phyloP scores from a whole-genome alignment of 37 sponge, comb jelly and placozoan species.

The Crambe crambe region DNA sequence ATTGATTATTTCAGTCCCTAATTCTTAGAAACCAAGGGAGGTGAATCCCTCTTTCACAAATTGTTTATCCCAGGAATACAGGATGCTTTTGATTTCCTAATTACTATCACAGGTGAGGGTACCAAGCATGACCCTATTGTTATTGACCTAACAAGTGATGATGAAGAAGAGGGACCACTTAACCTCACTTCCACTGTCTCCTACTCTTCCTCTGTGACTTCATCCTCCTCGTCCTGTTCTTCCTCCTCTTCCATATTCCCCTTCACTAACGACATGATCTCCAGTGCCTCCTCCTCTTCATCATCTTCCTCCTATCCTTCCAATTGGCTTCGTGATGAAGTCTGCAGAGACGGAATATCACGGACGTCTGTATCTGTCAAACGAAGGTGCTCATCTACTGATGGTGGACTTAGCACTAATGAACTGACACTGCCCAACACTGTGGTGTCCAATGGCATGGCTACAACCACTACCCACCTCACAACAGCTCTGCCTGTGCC shows the following conservation, averaged over 20 bases:
- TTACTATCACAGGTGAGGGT: background rate
- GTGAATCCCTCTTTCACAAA: too few relatives aligned
- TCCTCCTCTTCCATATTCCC: background rate
- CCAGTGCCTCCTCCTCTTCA: too few relatives aligned
- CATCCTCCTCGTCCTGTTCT: background rate
- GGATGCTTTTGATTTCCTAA: too few relatives aligned
- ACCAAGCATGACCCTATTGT: slow-evolving; percentile 8
- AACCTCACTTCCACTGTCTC: background rate
- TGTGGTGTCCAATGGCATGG: too few relatives aligned
- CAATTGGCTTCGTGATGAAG: background rate
- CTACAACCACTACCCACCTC: too few relatives aligned
- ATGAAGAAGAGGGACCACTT: slow-evolving; percentile 29
- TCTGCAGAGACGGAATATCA: background rate
- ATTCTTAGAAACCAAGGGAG: too few relatives aligned
- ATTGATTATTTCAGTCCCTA: too few relatives aligned
- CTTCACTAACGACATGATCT: too few relatives aligned
- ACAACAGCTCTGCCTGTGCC: slow-evolving; percentile 2
- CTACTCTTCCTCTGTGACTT: background rate
- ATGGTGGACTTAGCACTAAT: background rate
- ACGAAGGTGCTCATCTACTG: slow-evolving; percentile 12
- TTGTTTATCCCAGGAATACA: too few relatives aligned
- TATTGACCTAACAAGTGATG: slow-evolving; percentile 55
- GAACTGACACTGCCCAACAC: background rate
- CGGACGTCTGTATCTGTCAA: background rate
- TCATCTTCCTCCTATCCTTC: background rate